Evolutionary conservation across 2,888 invertebrate species (phyloP).

Genomic region (Blera fallax): DNA sequence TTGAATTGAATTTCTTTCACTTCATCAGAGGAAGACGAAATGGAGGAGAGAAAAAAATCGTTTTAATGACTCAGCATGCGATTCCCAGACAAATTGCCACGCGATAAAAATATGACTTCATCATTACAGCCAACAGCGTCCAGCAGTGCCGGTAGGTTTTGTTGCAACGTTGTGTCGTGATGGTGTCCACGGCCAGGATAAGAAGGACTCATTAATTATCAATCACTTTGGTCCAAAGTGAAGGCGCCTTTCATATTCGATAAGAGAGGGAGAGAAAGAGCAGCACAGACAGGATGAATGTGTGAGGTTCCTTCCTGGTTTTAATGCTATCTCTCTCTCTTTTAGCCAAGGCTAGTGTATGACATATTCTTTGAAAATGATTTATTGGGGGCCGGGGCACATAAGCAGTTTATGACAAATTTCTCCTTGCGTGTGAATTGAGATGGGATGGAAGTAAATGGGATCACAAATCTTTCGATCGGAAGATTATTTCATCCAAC

Average conservation of each 20-base stretch:
- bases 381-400: constrained; percentile 43
- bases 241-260: constrained; percentile 52
- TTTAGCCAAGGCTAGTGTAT: constrained; percentile 50
- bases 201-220: constrained; percentile 72
- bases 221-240: constrained; percentile 54
- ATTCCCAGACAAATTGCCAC: constrained; percentile 67
- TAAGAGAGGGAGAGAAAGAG: not conserved
- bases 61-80: constrained; percentile 62
- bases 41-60: not conserved
- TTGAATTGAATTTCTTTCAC: constrained; percentile 2
- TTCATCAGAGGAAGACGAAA: not conserved
- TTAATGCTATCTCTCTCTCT: too few species aligned
- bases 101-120: constrained; percentile 71
- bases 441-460: constrained; percentile 27
- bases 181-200: constrained; percentile 60
- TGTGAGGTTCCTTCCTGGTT: constrained; percentile 55
- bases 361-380: constrained; percentile 59
- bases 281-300: not conserved
- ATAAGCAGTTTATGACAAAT: constrained; percentile 70
- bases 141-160: too few species aligned
- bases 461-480: constrained; percentile 71
- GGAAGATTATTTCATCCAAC: constrained; percentile 61
- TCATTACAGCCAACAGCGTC: constrained; percentile 30
- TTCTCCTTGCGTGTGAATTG: constrained; percentile 59
- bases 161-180: constrained; percentile 43